Evolutionary conservation across 2,113 vertebrate genomes (phyloP).

Genomic region (Carlito syrichta): DNA sequence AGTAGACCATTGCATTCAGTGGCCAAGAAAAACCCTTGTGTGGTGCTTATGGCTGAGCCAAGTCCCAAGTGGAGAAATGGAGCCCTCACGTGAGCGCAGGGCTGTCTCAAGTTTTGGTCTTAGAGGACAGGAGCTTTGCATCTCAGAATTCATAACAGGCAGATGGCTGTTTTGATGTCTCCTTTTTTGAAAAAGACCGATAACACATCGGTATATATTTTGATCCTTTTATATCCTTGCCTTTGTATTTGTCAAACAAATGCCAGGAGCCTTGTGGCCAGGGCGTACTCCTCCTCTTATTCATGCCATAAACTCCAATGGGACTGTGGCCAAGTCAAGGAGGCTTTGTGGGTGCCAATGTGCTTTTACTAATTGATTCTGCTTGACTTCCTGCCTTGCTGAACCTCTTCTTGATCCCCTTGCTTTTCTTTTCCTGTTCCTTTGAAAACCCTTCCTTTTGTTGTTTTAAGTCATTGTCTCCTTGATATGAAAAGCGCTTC

Average conservation of each 20-base stretch:
- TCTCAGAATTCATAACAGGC: neutral
- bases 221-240: conserved; percentile 22
- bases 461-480: conserved; percentile 31
- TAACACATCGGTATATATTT: conserved; percentile 15
- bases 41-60: neutral
- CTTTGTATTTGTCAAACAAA: conserved; percentile 31
- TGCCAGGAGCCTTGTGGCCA: neutral
- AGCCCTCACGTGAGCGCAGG: rapidly evolving
- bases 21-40: neutral
- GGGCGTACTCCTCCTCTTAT: neutral
- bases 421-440: conserved; percentile 38
- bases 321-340: conserved; percentile 14
- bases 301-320: neutral
- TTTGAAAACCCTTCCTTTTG: conserved; percentile 15
- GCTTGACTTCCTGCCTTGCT: conserved; percentile 54
- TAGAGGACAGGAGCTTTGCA: neutral
- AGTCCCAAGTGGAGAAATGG: neutral
- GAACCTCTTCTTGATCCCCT: conserved; percentile 38
- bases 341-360: neutral
- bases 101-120: neutral
- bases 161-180: neutral
- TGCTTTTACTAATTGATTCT: conserved; percentile 38
- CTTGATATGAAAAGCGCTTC: conserved; percentile 18
- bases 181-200: neutral
- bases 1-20: neutral